Evolutionary conservation across 2,888 invertebrate genomes (phyloP).

Genomic region (Tachina lurida): DNA sequence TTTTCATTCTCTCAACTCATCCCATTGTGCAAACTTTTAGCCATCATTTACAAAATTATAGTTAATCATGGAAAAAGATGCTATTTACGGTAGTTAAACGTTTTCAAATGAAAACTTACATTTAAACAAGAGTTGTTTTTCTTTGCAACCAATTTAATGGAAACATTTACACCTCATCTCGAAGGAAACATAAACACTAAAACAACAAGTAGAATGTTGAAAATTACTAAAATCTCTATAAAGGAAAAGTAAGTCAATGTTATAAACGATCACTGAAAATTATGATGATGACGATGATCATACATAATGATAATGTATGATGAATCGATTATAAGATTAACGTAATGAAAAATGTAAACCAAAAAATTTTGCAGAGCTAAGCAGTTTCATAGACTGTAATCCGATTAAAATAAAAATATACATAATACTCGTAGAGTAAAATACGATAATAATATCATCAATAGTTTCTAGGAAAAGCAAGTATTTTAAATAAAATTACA

Average conservation of each 20-base stretch:
- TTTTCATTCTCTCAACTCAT: background rate
- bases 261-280: slow-evolving; percentile 4
- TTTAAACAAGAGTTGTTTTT: slow-evolving; percentile 43
- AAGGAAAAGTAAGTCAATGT: slow-evolving; percentile 52
- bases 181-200: slow-evolving; percentile 26
- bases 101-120: slow-evolving; percentile 43
- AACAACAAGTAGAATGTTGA: slow-evolving; percentile 21
- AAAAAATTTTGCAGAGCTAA: slow-evolving; percentile 26
- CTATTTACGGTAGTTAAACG: slow-evolving; percentile 63
- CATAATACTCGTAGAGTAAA: background rate
- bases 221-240: slow-evolving; percentile 18
- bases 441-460: background rate
- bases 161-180: slow-evolving; percentile 70
- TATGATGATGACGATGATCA: slow-evolving; percentile 15
- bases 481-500: background rate
- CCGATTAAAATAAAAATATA: background rate
- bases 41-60: slow-evolving; percentile 41
- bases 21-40: slow-evolving; percentile 28
- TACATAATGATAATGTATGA: slow-evolving; percentile 35
- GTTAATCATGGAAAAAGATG: slow-evolving; percentile 55
- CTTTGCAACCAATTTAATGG: slow-evolving; percentile 66
- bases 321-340: slow-evolving; percentile 50
- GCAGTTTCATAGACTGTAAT: slow-evolving; percentile 6
- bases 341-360: slow-evolving; percentile 8
- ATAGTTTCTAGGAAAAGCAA: slow-evolving; percentile 15